These are phyloP conservation scores for Auanema freiburgensis DNA, from an alignment of 2,888 invertebrate genomes.

Conservation along the genomic window DNA sequence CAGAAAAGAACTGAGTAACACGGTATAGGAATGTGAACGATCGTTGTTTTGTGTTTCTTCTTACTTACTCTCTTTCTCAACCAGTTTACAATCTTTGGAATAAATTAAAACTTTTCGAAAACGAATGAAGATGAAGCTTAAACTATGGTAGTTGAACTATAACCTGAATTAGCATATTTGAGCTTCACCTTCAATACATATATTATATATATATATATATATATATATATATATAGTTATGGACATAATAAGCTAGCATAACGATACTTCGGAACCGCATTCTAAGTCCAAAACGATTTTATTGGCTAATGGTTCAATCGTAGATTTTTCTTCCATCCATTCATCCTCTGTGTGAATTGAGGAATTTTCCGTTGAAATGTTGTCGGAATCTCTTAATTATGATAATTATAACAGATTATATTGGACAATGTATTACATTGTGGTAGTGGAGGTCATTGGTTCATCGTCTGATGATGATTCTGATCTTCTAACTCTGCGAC, in stretches of 20 bases:
- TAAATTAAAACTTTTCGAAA: too few species aligned
- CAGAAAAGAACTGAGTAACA: too few species aligned
- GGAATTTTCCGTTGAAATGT: not conserved
- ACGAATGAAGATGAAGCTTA: too few species aligned
- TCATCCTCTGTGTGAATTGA: not conserved
- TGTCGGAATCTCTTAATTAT: not conserved
- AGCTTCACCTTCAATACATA: too few species aligned
- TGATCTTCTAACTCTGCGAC: not conserved
- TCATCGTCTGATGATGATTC: not conserved
- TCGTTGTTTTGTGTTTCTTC: too few species aligned
- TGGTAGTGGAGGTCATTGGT: not conserved
- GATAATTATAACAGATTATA: not conserved
- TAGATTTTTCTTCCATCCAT: slow-evolving; percentile 16
- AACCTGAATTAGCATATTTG: too few species aligned
- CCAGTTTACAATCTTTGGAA: too few species aligned
- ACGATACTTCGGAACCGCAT: slow-evolving; percentile 18
- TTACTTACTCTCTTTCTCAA: too few species aligned
- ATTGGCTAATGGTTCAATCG: slow-evolving; percentile 23
- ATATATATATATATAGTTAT: not conserved
- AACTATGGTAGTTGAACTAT: too few species aligned
- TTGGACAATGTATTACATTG: not conserved
- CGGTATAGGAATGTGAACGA: too few species aligned
- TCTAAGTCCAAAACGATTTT: slow-evolving; percentile 19
- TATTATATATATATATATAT: too few species aligned
- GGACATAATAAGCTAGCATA: too few species aligned